A percentile compares a stretch with the other conserved stretches of the same genome.
Conservation (phyloP, 92 coral and sea anemone genomes). For the Diadumene lineata region DNA sequence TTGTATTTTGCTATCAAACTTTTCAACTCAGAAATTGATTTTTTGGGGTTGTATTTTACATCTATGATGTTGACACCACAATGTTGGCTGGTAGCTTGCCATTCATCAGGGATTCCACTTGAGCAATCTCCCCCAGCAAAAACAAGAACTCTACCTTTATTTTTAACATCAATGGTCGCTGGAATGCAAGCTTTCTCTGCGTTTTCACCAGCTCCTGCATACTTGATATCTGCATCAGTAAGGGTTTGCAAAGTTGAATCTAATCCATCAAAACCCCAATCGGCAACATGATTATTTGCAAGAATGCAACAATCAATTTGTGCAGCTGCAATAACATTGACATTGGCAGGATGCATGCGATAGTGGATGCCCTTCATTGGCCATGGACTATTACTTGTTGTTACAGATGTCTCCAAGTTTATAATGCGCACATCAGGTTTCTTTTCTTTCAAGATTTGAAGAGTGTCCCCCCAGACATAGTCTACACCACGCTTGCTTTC, state of each 20-base stretch:
- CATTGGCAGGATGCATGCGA: constrained; percentile 83
- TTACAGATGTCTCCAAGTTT: constrained; percentile 82
- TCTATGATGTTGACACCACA: constrained; percentile 76
- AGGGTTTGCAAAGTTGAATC: constrained; percentile 64
- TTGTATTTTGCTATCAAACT: constrained; percentile 50
- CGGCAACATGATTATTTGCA: constrained; percentile 80
- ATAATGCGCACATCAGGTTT: constrained; percentile 75
- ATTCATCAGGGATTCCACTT: constrained; percentile 77
- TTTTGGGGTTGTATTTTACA: constrained; percentile 43
- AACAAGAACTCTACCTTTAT: constrained; percentile 62
- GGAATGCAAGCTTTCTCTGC: constrained; percentile 61
- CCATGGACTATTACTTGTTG: constrained; percentile 75
- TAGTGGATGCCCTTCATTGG: constrained; percentile 86
- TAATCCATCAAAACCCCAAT: constrained; percentile 85
- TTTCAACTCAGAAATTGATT: constrained; percentile 35
- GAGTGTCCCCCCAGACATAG: constrained; percentile 84
- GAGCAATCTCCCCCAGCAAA: constrained; percentile 81
- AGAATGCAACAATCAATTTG: constrained; percentile 73
- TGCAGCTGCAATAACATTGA: constrained; percentile 73
- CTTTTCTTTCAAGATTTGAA: constrained; percentile 57
- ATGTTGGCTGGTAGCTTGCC: constrained; percentile 55
- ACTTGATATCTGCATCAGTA: constrained; percentile 47
- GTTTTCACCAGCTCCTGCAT: constrained; percentile 73
- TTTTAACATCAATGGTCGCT: constrained; percentile 58
- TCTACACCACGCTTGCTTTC: constrained; percentile 58